phyloP scores from a whole-genome alignment of 2,797 vertebrate genomes.

The Brachymystax lenok region DNA sequence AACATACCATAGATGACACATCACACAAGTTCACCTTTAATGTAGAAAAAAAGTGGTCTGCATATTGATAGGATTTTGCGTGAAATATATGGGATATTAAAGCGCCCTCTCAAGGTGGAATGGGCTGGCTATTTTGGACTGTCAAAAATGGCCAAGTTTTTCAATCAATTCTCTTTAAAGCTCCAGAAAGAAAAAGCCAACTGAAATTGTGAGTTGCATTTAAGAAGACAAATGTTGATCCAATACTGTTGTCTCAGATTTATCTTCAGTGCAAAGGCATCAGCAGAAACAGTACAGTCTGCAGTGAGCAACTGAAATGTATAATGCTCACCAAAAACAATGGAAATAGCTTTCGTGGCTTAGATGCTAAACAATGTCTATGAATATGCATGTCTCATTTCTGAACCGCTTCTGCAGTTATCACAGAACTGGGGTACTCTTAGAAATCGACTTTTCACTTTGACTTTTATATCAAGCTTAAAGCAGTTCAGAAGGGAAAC shows the following conservation, averaged over 20 bases:
- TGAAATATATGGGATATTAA: constrained; percentile 37
- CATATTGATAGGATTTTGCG: constrained; percentile 13
- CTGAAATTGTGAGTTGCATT: constrained; percentile 43
- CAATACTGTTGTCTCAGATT: constrained; percentile 14
- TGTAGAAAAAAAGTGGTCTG: constrained; percentile 18
- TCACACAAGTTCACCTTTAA: background rate
- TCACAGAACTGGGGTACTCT: too few relatives aligned
- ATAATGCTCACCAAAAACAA: background rate
- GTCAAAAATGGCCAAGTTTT: constrained; percentile 15
- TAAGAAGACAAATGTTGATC: constrained; percentile 29
- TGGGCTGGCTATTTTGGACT: constrained; percentile 25
- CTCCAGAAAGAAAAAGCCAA: constrained; percentile 41
- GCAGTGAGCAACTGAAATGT: background rate
- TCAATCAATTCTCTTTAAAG: constrained; percentile 40
- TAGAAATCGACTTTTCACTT: too few relatives aligned
- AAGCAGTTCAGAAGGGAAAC: too few relatives aligned
- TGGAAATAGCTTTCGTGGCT: background rate
- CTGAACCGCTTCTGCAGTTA: too few relatives aligned
- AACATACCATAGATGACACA: too few relatives aligned
- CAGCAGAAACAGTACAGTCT: background rate
- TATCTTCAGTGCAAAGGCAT: constrained; percentile 1
- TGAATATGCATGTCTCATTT: too few relatives aligned
- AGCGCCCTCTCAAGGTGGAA: constrained; percentile 40
- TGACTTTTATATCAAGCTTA: too few relatives aligned
- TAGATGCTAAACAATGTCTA: too few relatives aligned